Evolutionary conservation across 2,113 vertebrate species (phyloP).

Genomic region (Corydoras sp.): DNA sequence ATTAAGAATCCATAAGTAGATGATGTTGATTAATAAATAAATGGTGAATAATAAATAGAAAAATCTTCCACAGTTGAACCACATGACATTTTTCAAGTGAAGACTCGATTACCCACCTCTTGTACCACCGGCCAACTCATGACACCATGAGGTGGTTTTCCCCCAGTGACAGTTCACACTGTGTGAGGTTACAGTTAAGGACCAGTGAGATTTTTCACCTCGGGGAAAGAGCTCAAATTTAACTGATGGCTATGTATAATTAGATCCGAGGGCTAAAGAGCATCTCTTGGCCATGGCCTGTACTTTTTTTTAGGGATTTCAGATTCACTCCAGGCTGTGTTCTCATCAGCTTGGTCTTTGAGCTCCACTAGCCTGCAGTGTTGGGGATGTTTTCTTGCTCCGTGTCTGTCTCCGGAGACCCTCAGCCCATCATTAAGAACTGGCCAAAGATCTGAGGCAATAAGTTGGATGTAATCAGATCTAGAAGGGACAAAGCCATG

Average conservation of each 20-base stretch:
- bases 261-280: slow-evolving; percentile 62
- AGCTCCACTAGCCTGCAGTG: slow-evolving; percentile 41
- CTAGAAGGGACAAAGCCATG: slow-evolving; percentile 5
- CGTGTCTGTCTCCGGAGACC: slow-evolving; percentile 51
- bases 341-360: slow-evolving; percentile 48
- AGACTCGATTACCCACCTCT: too few relatives aligned
- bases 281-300: slow-evolving; percentile 48
- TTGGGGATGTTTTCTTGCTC: slow-evolving; percentile 59
- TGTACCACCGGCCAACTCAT: too few relatives aligned
- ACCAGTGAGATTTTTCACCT: slow-evolving; percentile 37
- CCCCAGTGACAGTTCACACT: slow-evolving; percentile 20
- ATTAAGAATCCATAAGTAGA: too few relatives aligned
- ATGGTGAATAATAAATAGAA: too few relatives aligned
- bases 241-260: slow-evolving; percentile 60
- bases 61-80: too few relatives aligned
- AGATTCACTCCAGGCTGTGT: slow-evolving; percentile 53
- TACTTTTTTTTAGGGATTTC: slow-evolving; percentile 42
- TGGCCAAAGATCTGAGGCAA: slow-evolving; percentile 59
- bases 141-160: neutral
- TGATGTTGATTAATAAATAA: too few relatives aligned
- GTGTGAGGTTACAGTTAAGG: slow-evolving; percentile 14
- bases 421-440: slow-evolving; percentile 55
- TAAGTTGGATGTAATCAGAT: slow-evolving; percentile 46
- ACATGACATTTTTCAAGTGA: too few relatives aligned
- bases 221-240: slow-evolving; percentile 50